Conservation (phyloP, 2,797 vertebrate species). For the Aulostomus chinensis region DNA sequence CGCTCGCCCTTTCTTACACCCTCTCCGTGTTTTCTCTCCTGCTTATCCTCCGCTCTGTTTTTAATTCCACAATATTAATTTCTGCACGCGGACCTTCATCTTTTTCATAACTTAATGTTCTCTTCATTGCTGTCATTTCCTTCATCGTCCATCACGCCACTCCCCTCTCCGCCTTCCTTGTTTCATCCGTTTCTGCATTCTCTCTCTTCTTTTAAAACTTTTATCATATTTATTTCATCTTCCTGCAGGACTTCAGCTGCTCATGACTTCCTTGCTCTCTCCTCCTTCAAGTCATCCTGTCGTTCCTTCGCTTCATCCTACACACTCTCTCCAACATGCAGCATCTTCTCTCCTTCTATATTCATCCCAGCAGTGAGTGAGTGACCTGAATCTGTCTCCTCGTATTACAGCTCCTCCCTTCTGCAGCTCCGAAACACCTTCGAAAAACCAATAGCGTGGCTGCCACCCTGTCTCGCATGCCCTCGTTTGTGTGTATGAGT, state of each 20-base stretch:
- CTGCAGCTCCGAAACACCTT: constrained; percentile 60
- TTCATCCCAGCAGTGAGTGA: constrained; percentile 64
- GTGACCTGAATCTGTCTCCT: constrained; percentile 86
- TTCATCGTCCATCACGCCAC: constrained; percentile 3
- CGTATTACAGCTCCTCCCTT: constrained; percentile 72
- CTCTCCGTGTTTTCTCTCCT: constrained; percentile 19
- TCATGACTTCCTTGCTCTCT: constrained; percentile 12
- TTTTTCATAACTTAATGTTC: constrained; percentile 9
- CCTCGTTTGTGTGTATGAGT: constrained; percentile 34
- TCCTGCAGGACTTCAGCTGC: constrained; percentile 23
- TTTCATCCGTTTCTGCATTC: constrained; percentile 13
- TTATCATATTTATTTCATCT: constrained; percentile 28
- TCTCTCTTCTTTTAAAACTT: constrained; percentile 16
- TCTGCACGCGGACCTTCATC: constrained; percentile 4
- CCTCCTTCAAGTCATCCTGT: constrained; percentile 6
- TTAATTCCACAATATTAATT: constrained; percentile 6
- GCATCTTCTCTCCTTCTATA: constrained; percentile 58
- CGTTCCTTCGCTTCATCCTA: constrained; percentile 28
- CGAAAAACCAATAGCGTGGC: constrained; percentile 47
- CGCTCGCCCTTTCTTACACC: constrained; percentile 25
- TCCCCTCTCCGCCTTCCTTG: not conserved
- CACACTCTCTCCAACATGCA: constrained; percentile 35
- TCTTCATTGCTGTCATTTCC: constrained; percentile 6
- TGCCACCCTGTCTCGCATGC: constrained; percentile 45
- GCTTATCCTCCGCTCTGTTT: constrained; percentile 1